Conservation (phyloP, 1,140 invertebrate genomes). For the Sminthurides bifidus region DNA sequence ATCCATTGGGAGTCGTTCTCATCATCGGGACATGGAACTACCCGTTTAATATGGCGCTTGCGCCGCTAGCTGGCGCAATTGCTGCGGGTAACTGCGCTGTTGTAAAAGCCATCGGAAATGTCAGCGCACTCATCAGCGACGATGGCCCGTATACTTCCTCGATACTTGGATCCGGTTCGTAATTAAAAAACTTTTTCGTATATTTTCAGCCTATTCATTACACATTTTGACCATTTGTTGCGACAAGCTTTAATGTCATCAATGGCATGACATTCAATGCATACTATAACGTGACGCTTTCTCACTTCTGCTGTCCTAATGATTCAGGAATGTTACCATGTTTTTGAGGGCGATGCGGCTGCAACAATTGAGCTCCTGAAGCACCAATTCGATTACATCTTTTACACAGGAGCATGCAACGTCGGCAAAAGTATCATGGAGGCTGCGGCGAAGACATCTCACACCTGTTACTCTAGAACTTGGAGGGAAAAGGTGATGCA, state of each 20-base stretch:
- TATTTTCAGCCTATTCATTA: no score
- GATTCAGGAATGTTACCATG: constrained; percentile 44
- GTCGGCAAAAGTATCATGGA: constrained; percentile 48
- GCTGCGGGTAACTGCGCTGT: background rate
- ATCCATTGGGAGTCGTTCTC: constrained; percentile 37
- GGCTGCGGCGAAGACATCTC: constrained; percentile 48
- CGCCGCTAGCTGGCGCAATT: background rate
- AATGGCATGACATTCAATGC: no score
- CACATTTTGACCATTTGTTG: no score
- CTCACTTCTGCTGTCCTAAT: no score
- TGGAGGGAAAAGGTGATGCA: constrained; percentile 19
- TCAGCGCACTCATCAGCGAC: constrained; percentile 58
- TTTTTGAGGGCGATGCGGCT: constrained; percentile 44
- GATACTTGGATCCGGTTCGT: constrained; percentile 65
- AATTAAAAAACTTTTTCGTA: no score
- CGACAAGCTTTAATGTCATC: no score
- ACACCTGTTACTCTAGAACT: constrained; percentile 54
- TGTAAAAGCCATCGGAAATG: constrained; percentile 97
- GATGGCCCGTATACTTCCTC: constrained; percentile 64
- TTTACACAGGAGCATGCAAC: constrained; percentile 47
- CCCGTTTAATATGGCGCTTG: constrained; percentile 68
- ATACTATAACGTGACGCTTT: no score
- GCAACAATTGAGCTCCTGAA: constrained; percentile 45
- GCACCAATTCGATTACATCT: constrained; percentile 50
- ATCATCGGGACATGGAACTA: constrained; percentile 69